These are phyloP conservation scores for Forbesichthys agassizii DNA, from an alignment of 2,113 vertebrate genomes.

Conservation along the genomic window DNA sequence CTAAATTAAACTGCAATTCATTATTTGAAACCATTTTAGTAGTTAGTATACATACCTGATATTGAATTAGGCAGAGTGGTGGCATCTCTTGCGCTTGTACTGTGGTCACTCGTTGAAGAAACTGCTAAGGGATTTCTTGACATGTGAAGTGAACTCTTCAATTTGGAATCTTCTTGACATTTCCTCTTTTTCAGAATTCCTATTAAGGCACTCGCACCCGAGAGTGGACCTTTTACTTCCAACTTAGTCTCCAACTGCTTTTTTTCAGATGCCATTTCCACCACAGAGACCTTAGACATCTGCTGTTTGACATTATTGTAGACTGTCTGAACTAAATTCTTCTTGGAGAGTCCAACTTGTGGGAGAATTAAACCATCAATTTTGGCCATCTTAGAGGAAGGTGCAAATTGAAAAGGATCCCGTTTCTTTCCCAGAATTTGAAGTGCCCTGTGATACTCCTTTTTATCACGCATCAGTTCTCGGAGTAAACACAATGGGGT, in stretches of 20 bases:
- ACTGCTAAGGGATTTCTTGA: constrained; percentile 85
- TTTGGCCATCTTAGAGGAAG: constrained; percentile 55
- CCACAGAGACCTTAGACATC: constrained; percentile 72
- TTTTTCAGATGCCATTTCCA: constrained; percentile 80
- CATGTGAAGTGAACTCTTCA: constrained; percentile 83
- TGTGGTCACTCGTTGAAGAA: constrained; percentile 85
- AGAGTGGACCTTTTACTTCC: constrained; percentile 82
- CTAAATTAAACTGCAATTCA: not conserved
- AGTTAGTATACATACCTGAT: constrained; percentile 81
- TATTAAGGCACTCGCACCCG: constrained; percentile 90
- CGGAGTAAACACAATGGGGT: constrained; percentile 91
- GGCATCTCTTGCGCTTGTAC: constrained; percentile 83
- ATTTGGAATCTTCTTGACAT: constrained; percentile 87
- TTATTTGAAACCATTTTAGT: not conserved
- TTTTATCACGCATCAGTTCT: constrained; percentile 95
- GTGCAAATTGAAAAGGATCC: constrained; percentile 76
- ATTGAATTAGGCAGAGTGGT: constrained; percentile 85
- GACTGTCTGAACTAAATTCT: constrained; percentile 82
- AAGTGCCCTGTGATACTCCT: constrained; percentile 90
- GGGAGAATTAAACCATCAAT: constrained; percentile 36
- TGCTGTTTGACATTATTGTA: constrained; percentile 85
- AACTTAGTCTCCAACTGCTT: constrained; percentile 82
- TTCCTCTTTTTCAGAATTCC: constrained; percentile 96
- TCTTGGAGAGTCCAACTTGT: constrained; percentile 52
- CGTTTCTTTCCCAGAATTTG: constrained; percentile 90